Base-by-base conservation (phyloP, 2,113 vertebrate species). In the Neodon shergylaensis region DNA sequence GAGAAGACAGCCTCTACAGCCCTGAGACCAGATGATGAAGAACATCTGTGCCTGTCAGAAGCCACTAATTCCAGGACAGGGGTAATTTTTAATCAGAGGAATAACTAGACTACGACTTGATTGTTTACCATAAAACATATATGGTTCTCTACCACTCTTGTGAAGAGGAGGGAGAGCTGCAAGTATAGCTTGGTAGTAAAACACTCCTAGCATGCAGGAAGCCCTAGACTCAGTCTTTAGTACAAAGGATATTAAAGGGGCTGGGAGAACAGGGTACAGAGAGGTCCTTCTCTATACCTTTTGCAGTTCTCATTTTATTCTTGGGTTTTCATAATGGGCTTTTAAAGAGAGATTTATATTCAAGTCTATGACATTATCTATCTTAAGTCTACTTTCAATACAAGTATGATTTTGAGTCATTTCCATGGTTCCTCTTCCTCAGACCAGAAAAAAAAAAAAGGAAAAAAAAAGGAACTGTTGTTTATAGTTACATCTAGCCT, bases 341-440 rank as follows among this genome's bases (percentile, higher is more conserved):
- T 97, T 63, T 88, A 92, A 96, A 92, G 74, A 44, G 19, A 44
- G 49, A 88, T 74, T 83, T 85, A 73, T 28, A 85, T 58, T 22
- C 39, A 87, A 92, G 70, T 91, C 72, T 89, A 79, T 70, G 54
- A 76, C 93, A 91, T 68, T 28, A 90, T 92, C 10, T 77, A 47
- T 70, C 81, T 94, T 89, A 94, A 95, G 79, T 70, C 47, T 39
- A 90, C 36, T 95, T 91, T 94, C 87, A 89, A 92, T 42, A 97
- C n/a, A 91, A 93, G 49, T 70, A 52, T 7, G 76, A 92, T 42
- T 88, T 24, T 85, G 21, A 96, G 95, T 95, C 66, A 66, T 47
- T 91, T 81, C 0, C 0, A 4, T 9, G 44, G 44, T 76, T 95
- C 72, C 76, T 88, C 73, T 68, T 90, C 19, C 42, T 68, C 54